Evolutionary conservation across 2,113 vertebrate species (phyloP), one percentile per base, ranked within the genome.

Genomic region (Pteropus alecto): DNA sequence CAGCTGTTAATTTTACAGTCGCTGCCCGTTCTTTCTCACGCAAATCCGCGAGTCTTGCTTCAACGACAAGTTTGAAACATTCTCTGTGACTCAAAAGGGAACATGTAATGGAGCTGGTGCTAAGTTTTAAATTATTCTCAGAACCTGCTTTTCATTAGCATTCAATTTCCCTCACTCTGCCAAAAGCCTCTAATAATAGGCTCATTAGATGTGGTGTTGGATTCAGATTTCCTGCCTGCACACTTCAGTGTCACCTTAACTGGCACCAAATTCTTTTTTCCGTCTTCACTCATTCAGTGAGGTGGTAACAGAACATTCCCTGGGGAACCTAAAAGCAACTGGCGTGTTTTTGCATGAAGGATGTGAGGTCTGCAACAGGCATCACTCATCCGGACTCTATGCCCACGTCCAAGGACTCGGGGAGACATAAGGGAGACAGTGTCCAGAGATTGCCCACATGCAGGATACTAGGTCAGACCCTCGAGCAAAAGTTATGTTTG

Each of bases 171-270:
- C 81, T 54, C 0, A 0, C 46, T 93, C 92, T 85, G 94, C 79
- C 88, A 95, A 92, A 63, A 93, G 95, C 84, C 96, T 97, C 90
- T 94, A 98, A 95, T 54, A 95, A 95, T 28, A 96, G 95, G 33
- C 82, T 94, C 82, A 84, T 97, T 81, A 95, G 85, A 95, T 90
- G 78, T 93, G 71, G 33, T 19, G 38, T 26, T 19, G 46, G 90
- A 83, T 79, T 89, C 84, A n/a, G 41, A 97, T 81, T 97, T 95
- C 94, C 96, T 93, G 93, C 74, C 63, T 41, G 68, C 28, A 83
- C 2, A 13, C 77, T 95, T 83, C 48, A 58, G 30, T 43, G 54
- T 82, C 15, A 1, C 77, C 87, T 89, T 67, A 48, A 65, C 71
- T 91, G 95, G 63, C 85, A 88, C 35, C 56, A 22, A 1, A 73